phyloP scores from a whole-genome alignment of 2,113 vertebrate genomes.

The Rhipidura dahli region DNA sequence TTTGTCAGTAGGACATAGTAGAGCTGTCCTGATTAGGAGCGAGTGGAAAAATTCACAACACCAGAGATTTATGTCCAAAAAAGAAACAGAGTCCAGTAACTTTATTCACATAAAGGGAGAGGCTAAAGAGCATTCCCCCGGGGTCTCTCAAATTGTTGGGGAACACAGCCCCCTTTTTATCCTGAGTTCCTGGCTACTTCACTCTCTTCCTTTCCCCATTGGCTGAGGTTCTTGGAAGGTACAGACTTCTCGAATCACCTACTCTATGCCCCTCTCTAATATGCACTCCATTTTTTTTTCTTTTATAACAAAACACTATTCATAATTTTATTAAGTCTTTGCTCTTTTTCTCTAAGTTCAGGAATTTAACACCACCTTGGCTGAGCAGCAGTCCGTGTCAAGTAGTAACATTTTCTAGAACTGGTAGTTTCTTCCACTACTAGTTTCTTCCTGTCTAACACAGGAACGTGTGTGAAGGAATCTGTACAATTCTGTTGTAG shows the following conservation, averaged over 20 bases:
- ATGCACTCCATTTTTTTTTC: no score
- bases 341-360: background rate
- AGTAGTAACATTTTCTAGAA: background rate
- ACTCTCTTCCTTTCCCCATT: background rate
- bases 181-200: background rate
- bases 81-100: background rate
- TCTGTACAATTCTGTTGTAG: background rate
- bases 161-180: background rate
- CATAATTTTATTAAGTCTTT: background rate
- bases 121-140: background rate
- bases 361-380: background rate
- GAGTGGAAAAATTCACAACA: background rate
- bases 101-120: background rate
- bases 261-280: background rate
- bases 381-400: background rate
- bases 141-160: background rate
- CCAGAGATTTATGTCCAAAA: background rate
- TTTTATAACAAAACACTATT: background rate
- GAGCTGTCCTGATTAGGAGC: background rate
- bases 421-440: background rate
- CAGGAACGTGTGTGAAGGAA: background rate
- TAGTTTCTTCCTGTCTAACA: background rate
- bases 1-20: background rate
- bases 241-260: rapidly evolving
- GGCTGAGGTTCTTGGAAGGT: background rate